Base-by-base conservation (phyloP, 2,888 invertebrate genomes). In the Parnassius glacialis region DNA sequence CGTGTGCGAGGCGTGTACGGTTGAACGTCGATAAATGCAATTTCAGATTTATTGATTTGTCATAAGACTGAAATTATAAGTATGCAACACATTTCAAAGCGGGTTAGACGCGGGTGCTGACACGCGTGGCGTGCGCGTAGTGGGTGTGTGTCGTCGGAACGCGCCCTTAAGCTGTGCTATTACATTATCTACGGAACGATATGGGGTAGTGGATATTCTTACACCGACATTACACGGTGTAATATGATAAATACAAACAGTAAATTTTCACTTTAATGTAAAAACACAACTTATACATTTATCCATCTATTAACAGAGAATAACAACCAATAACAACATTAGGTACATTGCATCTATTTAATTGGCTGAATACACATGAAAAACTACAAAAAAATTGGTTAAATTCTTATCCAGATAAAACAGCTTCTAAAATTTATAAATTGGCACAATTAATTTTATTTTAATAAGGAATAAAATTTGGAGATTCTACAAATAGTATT, bases 211-310 rank as follows among this genome's bases (percentile, higher is more conserved):
- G 25, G 25, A 25, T 5, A 25, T 25, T 25, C 25, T 25, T 25
- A 25, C 7, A 25, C 25, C 3, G 25, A 25, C 25, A 25, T 5
- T 25, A 25, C 25, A 25, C 25, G 25, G 5, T 25, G 25, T 25
- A 25, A 25, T 25, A 25, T 25, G 5, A 25, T 25, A 25, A 69
- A 57, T 66, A 52, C 64, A 66, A 89, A 89, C 87, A 87, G 81
- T 85, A 80, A 85, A 76, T 82, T 78, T 83, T 79, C 62, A 81
- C 83, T 90, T 87, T 85, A 84, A 79, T 87, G 81, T 87, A 89
- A 85, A 90, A 88, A 86, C 88, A 84, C 74, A 88, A 86, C 74
- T 76, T 86, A 85, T 80, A 82, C 75, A 81, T 79, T 65, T 78
- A 73, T 68, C 78, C 75, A 74, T 71, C 79, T 82, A 79, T 75